phyloP scores from a whole-genome alignment of 2,113 vertebrate species.

The Gobio gobio region DNA sequence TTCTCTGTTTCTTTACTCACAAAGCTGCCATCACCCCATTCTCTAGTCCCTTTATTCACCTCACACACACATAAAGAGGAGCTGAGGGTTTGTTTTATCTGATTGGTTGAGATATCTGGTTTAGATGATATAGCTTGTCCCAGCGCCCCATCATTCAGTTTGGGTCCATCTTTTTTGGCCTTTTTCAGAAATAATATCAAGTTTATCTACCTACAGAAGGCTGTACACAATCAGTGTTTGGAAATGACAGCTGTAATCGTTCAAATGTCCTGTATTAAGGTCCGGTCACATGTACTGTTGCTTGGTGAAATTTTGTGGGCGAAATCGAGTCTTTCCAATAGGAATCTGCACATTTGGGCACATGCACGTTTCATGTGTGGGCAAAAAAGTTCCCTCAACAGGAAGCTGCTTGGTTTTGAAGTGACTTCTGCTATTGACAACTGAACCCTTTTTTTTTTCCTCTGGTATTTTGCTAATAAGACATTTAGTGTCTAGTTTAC shows the following conservation, averaged over 20 bases:
- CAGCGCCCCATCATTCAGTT: neutral
- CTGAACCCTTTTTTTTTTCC: too few species aligned
- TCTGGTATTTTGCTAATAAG: too few species aligned
- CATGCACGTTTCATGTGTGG: neutral
- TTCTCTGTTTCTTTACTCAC: slow-evolving; percentile 16
- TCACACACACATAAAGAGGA: slow-evolving; percentile 25
- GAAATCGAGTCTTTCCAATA: neutral
- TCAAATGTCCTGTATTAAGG: neutral
- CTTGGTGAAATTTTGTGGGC: too few species aligned
- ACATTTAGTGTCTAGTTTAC: too few species aligned
- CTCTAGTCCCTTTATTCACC: slow-evolving; percentile 24
- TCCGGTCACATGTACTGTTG: too few species aligned
- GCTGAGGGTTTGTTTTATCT: neutral
- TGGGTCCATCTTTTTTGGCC: neutral
- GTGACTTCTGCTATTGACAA: too few species aligned
- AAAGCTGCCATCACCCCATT: slow-evolving; percentile 25
- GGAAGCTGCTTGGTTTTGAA: too few species aligned
- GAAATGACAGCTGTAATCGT: neutral
- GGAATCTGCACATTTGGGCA: too few species aligned
- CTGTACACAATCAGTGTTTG: neutral
- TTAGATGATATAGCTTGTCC: neutral
- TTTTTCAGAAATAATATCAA: neutral
- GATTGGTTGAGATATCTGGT: neutral
- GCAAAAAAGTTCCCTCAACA: too few species aligned
- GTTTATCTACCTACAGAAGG: neutral